These are phyloP conservation scores for Mus minutoides DNA, from an alignment of 2,797 vertebrate genomes.

Conservation along the genomic window DNA sequence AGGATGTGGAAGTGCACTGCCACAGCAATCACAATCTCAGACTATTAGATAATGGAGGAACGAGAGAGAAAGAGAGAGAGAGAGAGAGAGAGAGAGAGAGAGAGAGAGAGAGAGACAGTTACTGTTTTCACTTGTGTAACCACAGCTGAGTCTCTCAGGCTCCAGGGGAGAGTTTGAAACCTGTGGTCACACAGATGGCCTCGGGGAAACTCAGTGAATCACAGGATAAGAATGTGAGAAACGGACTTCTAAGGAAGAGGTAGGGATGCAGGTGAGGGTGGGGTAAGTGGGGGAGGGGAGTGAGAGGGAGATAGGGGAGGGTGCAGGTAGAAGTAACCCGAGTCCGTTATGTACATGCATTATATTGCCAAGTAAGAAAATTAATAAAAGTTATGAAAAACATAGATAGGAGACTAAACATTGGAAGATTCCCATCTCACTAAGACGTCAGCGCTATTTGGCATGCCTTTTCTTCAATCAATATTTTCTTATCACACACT, in stretches of 20 bases:
- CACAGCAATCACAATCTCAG: too few relatives aligned
- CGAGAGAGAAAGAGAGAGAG: neutral
- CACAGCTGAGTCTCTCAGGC: neutral
- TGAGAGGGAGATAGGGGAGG: neutral
- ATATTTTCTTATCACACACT: conserved; percentile 55
- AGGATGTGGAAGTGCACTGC: neutral
- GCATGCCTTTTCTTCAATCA: neutral
- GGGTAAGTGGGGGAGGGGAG: too few relatives aligned
- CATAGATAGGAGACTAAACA: conserved; percentile 9
- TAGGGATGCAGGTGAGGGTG: too few relatives aligned
- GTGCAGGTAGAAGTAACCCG: neutral
- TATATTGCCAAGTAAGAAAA: neutral
- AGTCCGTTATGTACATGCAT: neutral
- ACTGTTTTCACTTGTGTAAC: neutral
- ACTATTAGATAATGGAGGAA: neutral
- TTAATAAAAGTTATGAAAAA: conserved; percentile 19
- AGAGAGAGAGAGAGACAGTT: too few relatives aligned
- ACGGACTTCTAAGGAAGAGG: neutral
- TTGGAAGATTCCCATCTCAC: neutral
- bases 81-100: too few relatives aligned
- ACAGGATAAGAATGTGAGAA: neutral
- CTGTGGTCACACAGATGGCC: neutral
- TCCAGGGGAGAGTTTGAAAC: neutral
- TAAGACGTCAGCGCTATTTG: conserved; percentile 9
- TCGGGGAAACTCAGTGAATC: neutral